A percentile compares a stretch with the other conserved stretches of the same genome.
Evolutionary conservation across 2,113 vertebrate species (phyloP).

Genomic region (Oryzias woworae): DNA sequence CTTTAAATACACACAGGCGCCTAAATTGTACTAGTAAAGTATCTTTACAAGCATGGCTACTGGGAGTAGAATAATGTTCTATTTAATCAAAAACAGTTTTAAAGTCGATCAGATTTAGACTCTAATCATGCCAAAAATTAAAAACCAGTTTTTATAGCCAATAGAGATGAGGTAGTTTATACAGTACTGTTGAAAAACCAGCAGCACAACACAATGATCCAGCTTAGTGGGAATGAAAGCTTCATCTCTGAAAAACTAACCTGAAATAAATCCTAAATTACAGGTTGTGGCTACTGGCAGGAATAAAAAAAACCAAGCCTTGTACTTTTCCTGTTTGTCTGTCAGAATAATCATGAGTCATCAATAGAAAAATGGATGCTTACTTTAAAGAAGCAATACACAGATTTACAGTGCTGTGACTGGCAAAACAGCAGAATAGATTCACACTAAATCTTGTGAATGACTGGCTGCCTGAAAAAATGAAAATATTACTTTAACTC

Average conservation of each 20-base stretch:
- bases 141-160: neutral
- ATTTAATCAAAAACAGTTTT: too few species aligned
- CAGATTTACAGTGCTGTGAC: constrained; percentile 23
- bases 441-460: constrained; percentile 22
- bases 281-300: constrained; percentile 32
- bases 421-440: constrained; percentile 11
- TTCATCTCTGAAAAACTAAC: constrained; percentile 39
- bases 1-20: too few species aligned
- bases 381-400: constrained; percentile 24
- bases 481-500: constrained; percentile 24
- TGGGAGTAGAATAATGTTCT: too few species aligned
- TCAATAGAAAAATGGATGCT: constrained; percentile 30
- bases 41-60: too few species aligned
- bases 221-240: constrained; percentile 23
- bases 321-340: constrained; percentile 13
- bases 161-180: constrained; percentile 1
- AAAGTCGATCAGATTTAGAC: neutral
- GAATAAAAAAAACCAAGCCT: constrained; percentile 22
- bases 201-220: constrained; percentile 36
- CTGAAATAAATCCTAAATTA: constrained; percentile 65
- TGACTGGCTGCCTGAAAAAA: constrained; percentile 30
- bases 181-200: constrained; percentile 17
- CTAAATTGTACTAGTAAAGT: too few species aligned
- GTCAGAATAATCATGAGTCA: constrained; percentile 59
- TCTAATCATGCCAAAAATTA: neutral